Conservation (phyloP, 2,888 invertebrate genomes). For the Drosophila dives region DNA sequence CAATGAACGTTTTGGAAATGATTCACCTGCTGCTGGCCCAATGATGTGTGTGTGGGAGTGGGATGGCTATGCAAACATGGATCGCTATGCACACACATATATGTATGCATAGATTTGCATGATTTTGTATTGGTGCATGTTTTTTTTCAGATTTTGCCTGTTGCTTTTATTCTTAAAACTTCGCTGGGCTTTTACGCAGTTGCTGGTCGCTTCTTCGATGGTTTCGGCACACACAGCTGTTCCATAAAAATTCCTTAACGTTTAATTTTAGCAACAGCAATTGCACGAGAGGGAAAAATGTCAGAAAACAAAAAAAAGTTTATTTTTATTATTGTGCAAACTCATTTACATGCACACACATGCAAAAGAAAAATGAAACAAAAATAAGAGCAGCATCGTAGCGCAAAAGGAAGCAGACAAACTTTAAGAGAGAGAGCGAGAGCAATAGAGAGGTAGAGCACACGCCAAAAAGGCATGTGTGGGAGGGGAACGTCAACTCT, state of each 20-base stretch:
- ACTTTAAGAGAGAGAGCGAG: constrained; percentile 47
- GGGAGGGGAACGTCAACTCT: constrained; percentile 58
- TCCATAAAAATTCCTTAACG: constrained; percentile 74
- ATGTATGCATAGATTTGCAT: constrained; percentile 2
- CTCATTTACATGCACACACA: constrained; percentile 61
- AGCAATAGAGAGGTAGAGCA: constrained; percentile 9
- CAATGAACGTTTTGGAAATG: constrained; percentile 32
- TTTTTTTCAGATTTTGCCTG: constrained; percentile 37
- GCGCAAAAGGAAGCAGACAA: constrained; percentile 50
- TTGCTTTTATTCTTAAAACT: constrained; percentile 64
- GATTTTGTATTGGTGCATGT: constrained; percentile 13
- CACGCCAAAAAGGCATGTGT: constrained; percentile 30
- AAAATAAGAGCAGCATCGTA: constrained; percentile 36
- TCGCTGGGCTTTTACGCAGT: constrained; percentile 59
- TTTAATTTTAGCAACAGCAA: constrained; percentile 62
- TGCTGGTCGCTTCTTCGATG: constrained; percentile 31
- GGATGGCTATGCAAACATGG: constrained; percentile 46
- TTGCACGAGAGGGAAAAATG: constrained; percentile 65
- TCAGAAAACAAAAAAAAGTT: constrained; percentile 47
- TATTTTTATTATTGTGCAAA: constrained; percentile 65
- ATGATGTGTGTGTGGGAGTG: constrained; percentile 51
- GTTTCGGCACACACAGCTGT: constrained; percentile 68
- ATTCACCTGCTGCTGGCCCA: constrained; percentile 54
- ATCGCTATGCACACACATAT: constrained; percentile 32
- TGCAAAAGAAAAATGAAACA: constrained; percentile 29